phyloP scores from a whole-genome alignment of 1,140 invertebrate genomes.

The Antheraea pernyi region DNA sequence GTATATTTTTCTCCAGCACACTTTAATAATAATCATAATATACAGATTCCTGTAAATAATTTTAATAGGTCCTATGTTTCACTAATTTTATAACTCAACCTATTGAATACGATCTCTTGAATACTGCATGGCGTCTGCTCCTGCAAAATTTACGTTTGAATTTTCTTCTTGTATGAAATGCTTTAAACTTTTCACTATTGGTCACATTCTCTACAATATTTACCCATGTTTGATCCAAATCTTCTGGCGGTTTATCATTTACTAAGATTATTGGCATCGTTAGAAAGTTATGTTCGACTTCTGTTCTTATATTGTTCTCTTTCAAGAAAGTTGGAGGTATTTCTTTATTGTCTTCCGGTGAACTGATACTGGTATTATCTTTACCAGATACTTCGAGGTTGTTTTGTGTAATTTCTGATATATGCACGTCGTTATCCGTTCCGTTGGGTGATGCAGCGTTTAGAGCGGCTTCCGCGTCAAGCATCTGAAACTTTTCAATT shows the following conservation, averaged over 20 bases:
- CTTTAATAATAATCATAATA: not conserved
- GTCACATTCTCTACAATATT: constrained; percentile 50
- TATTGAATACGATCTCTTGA: constrained; percentile 69
- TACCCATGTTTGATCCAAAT: constrained; percentile 60
- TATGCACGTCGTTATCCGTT: constrained; percentile 34
- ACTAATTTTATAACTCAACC: constrained; percentile 20
- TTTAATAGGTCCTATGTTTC: not conserved
- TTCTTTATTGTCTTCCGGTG: constrained; percentile 40
- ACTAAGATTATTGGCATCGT: constrained; percentile 66
- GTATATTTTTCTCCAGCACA: not conserved
- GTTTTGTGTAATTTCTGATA: constrained; percentile 41
- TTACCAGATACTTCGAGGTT: constrained; percentile 52
- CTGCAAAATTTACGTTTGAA: constrained; percentile 64
- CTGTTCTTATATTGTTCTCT: constrained; percentile 29
- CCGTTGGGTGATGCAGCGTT: constrained; percentile 29
- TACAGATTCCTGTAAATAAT: constrained; percentile 3
- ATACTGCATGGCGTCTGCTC: constrained; percentile 48
- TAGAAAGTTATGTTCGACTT: constrained; percentile 37
- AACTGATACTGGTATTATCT: constrained; percentile 39
- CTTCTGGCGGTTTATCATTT: constrained; percentile 61
- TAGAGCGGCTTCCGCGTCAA: constrained; percentile 55
- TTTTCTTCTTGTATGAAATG: constrained; percentile 48
- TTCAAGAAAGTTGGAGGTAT: constrained; percentile 39
- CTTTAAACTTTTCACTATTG: constrained; percentile 57
- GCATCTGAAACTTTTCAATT: constrained; percentile 38